These are phyloP conservation scores for Calyptommatus sinebrachiatus DNA, from an alignment of 2,113 vertebrate genomes.

Conservation along the genomic window DNA sequence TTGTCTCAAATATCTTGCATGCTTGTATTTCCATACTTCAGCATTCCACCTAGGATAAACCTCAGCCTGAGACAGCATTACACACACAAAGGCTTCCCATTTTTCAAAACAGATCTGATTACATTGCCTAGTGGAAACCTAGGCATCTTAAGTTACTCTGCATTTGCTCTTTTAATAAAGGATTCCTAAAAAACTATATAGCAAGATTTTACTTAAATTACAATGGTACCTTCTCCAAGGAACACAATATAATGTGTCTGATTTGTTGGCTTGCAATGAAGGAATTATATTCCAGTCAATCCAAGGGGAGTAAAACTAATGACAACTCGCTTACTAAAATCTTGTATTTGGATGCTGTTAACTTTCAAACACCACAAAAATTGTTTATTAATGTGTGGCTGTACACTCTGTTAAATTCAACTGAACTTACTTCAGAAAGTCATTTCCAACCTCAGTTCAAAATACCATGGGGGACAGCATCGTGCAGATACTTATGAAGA, in stretches of 20 bases:
- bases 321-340: neutral
- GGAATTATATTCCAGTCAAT: neutral
- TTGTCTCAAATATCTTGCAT: slow-evolving; percentile 13
- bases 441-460: slow-evolving; percentile 50
- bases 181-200: neutral
- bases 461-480: slow-evolving; percentile 46
- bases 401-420: slow-evolving; percentile 52
- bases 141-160: neutral
- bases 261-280: neutral
- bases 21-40: neutral
- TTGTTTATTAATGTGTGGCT: slow-evolving; percentile 16
- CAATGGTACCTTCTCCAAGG: neutral
- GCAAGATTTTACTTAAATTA: neutral
- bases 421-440: slow-evolving; percentile 19
- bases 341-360: no score
- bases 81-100: neutral
- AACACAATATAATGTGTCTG: neutral
- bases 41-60: neutral
- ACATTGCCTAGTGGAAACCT: neutral
- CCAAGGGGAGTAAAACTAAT: neutral
- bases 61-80: neutral
- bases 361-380: no score
- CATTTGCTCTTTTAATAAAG: neutral
- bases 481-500: slow-evolving; percentile 3
- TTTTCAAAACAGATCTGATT: neutral